Evolutionary conservation across 2,797 vertebrate species (phyloP).

Genomic region (Arrhamphus sclerolepis): DNA sequence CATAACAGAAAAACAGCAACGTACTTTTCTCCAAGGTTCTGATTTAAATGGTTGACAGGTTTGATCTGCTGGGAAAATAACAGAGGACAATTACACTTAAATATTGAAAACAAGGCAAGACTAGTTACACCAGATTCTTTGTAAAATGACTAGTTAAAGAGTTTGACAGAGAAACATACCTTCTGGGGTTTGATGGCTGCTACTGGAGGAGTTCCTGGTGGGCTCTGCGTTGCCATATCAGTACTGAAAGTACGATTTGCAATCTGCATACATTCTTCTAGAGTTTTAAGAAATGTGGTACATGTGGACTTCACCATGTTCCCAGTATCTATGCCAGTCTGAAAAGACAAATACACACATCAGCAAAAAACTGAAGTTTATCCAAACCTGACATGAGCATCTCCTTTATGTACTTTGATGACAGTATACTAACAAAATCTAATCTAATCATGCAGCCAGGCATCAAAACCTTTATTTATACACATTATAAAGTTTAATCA

Average conservation of each 20-base stretch:
- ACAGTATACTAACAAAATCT: background rate
- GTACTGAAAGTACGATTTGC: conserved; percentile 90
- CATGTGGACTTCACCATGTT: conserved; percentile 94
- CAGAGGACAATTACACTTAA: background rate
- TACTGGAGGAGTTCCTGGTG: conserved; percentile 89
- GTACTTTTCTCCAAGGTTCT: conserved; percentile 87
- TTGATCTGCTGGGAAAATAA: conserved; percentile 83
- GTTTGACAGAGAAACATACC: conserved; percentile 72
- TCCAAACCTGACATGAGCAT: background rate
- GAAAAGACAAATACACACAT: conserved; percentile 25
- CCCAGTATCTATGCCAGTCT: conserved; percentile 85
- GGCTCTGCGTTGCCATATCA: conserved; percentile 83
- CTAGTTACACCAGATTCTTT: background rate
- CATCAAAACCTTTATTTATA: background rate
- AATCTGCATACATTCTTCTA: conserved; percentile 99
- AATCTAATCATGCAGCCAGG: background rate
- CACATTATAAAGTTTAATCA: background rate
- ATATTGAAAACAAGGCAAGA: conserved; percentile 8
- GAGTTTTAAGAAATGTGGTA: conserved; percentile 94
- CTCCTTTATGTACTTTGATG: background rate
- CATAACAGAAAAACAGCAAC: conserved; percentile 39
- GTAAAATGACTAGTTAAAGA: background rate
- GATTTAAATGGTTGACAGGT: conserved; percentile 82
- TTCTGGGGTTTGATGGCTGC: conserved; percentile 88
- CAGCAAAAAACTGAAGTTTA: background rate